phyloP scores from a whole-genome alignment of 2,113 vertebrate genomes.

The Corydoras maculifer region DNA sequence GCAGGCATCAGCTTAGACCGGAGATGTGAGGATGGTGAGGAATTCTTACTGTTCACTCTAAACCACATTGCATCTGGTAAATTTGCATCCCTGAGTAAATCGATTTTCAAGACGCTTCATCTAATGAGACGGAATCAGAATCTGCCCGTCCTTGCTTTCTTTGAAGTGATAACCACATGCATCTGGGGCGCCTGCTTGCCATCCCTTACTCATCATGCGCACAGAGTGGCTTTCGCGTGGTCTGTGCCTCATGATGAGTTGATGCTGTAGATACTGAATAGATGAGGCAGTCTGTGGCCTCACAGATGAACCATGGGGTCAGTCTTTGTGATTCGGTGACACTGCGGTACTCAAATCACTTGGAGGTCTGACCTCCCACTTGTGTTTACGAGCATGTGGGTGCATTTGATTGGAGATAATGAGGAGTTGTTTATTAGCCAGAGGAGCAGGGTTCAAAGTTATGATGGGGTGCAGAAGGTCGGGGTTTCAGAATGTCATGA shows the following conservation, averaged over 20 bases:
- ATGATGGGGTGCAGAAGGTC: background rate
- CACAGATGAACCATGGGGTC: slow-evolving; percentile 48
- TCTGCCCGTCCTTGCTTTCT: slow-evolving; percentile 20
- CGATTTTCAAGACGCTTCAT: slow-evolving; percentile 44
- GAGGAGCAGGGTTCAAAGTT: background rate
- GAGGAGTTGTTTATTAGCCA: slow-evolving; percentile 36
- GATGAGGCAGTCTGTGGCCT: background rate
- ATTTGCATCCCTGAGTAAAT: slow-evolving; percentile 36
- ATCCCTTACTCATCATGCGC: slow-evolving; percentile 31
- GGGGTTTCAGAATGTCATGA: no score
- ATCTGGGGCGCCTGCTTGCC: slow-evolving; percentile 33
- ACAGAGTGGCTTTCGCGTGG: slow-evolving; percentile 4
- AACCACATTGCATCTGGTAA: slow-evolving; percentile 21
- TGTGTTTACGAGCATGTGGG: background rate
- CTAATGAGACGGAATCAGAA: slow-evolving; percentile 38
- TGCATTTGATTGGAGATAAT: slow-evolving; percentile 29
- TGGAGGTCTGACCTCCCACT: background rate
- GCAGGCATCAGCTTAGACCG: no score
- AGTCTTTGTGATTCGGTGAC: slow-evolving; percentile 47
- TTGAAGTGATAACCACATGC: slow-evolving; percentile 45
- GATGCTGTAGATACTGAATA: slow-evolving; percentile 30
- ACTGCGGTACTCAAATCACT: background rate
- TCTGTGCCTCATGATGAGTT: slow-evolving; percentile 15
- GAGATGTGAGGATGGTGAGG: no score
- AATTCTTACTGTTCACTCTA: background rate